Evolutionary conservation across 1,140 invertebrate genomes (phyloP), one percentile per base, ranked within the genome.

Genomic region (Heliothis subflexa): DNA sequence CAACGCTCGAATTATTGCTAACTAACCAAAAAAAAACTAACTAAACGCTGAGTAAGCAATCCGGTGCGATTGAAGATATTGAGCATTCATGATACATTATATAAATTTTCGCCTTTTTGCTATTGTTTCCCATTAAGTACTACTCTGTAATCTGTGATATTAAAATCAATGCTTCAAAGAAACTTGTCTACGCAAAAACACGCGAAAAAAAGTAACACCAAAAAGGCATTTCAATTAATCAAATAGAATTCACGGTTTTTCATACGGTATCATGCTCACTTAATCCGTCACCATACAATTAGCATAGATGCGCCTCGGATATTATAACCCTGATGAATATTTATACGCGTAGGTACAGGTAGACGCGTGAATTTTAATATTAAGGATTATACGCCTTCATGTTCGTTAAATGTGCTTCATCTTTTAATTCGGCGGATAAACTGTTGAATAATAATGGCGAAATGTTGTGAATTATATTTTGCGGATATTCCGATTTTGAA

Each of bases 341-440:
- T 73, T 33, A 73, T 73, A 7, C 33, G 11, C 18, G 40, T n/a
- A n/a, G n/a, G n/a, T 47, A 61, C 71, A 59, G 70, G 70, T 73
- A 50, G 21, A 28, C 18, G 66, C n/a, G 16, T 73, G 55, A 73
- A 73, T 73, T 73, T 59, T 59, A 54, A 59, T 73, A 73, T 73
- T 25, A 21, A 47, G 55, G 33, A 73, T 59, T 73, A 73, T 21
- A 49, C 11, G 71, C 52, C 45, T 73, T 59, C 5, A 10, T n/a
- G 33, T 21, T n/a, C 33, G 54, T 73, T 47, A 21, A 57, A 73
- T 59, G 40, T 59, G 40, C 71, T 54, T 73, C 71, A 73, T 73
- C 52, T 73, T 73, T 73, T 73, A 73, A 73, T 73, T 73, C 71
- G 59, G 47, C 33, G 52, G 71, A 73, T 73, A 25, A 73, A 59